These are phyloP conservation scores for Bubo bubo DNA, from an alignment of 2,113 vertebrate genomes.

Conservation along the genomic window DNA sequence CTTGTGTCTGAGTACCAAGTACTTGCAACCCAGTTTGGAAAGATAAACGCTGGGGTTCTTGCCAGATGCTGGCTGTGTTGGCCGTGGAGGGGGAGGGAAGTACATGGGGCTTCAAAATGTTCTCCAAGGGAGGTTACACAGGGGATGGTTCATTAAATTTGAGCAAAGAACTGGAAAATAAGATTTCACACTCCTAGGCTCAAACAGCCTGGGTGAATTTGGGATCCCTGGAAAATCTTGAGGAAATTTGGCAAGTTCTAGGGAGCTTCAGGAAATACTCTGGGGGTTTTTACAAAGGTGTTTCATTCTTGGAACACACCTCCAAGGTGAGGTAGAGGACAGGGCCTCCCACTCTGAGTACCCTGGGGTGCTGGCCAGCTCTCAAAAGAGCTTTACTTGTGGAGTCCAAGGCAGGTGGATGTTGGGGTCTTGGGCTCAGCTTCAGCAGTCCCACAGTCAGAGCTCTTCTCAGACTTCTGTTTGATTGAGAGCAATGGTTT, in stretches of 20 bases:
- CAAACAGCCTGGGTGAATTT: constrained; percentile 52
- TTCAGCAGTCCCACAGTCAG: neutral
- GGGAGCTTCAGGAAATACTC: neutral
- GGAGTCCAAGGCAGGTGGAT: neutral
- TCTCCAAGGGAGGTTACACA: constrained; percentile 74
- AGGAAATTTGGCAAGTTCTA: constrained; percentile 6
- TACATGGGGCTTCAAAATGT: constrained; percentile 64
- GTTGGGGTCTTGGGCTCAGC: neutral
- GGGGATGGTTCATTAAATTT: constrained; percentile 78
- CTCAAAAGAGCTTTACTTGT: neutral
- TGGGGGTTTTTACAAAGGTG: neutral
- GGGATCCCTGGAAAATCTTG: constrained; percentile 44
- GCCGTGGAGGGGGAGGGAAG: neutral
- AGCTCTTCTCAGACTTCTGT: neutral
- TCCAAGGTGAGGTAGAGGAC: neutral
- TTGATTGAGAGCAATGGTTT: neutral
- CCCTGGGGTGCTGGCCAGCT: neutral
- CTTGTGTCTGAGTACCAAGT: neutral
- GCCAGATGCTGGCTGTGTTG: constrained; percentile 53
- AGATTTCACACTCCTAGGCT: constrained; percentile 79
- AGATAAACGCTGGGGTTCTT: constrained; percentile 1
- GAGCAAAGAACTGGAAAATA: constrained; percentile 81
- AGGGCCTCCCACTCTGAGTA: neutral
- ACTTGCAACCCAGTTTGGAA: neutral
- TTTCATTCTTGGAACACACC: neutral